Evolutionary conservation across 2,113 vertebrate species (phyloP), one percentile per base, ranked within the genome.

Genomic region (Tychaedon coryphoeus): DNA sequence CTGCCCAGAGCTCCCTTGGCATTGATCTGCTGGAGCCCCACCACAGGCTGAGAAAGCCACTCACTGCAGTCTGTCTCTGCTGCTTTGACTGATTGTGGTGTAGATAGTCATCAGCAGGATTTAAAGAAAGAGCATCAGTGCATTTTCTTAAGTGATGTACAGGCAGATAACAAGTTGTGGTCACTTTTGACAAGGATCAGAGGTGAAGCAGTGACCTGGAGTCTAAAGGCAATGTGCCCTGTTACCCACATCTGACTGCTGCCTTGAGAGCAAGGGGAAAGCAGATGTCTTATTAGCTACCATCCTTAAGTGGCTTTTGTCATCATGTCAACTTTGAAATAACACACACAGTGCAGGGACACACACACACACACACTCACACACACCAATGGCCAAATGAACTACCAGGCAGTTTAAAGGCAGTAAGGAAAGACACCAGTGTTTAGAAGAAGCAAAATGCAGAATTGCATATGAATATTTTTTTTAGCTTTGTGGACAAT

Each of bases 291-390:
- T 84, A 93, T 95, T 93, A 89, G 84, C 84, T 89, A 53, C 61
- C 77, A 53, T 57, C 60, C 89, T 89, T 96, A 91, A 95, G 76
- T 91, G 92, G 51, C 94, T 95, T 94, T 95, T 96, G 77, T 96
- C 76, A 82, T 81, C 73, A 3, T 42, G 61, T 89, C 92, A 93
- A 1, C 73, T 76, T 87, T 89, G 66, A 69, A 89, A 76, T 72
- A 91, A 87, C 77, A 85, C 20, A 12, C 23, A 23, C 42, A 6
- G 56, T 47, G 31, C 0, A 6, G 29, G 8, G 14, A 34, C 29
- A 51, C 19, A 19, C 40, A 18, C 19, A 25, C 53, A 20, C 33
- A 40, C 13, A 14, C 40, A 40, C 40, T 14, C 40, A 40, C 40
- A 25, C 26, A 25, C 53, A 20, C 28, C 47, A 48, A 48, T 48